Evolutionary conservation across 1,140 invertebrate genomes (phyloP), one percentile per base, ranked within the genome.

Genomic region (Trachymyrmex septentrionalis): DNA sequence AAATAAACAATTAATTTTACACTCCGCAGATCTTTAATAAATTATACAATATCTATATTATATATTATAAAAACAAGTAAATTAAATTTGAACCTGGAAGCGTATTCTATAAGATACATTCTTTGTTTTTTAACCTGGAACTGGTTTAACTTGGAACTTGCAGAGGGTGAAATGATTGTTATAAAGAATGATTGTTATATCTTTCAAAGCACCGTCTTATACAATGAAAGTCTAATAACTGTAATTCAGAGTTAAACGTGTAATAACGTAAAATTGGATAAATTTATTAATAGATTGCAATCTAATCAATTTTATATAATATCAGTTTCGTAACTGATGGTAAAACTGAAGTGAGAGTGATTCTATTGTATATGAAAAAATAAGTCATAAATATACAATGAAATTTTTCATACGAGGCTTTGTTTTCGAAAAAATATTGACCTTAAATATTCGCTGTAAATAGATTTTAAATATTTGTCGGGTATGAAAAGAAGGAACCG

Each of bases 401-500:
- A 10, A 44, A 44, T 10, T 44, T 44, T 44, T 44, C 10, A 44
- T 10, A 44, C 38, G 38, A 44, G 9, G 38, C 38, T 44, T 10
- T 44, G 38, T 44, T 44, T 44, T 10, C 9, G 10, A 44, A 9
- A 44, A 44, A 44, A 12, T n/a, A n/a, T 44, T 44, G 10, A 12
- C 0, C 2, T 44, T 44, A 44, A 44, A 44, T 44, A 44, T 44
- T 44, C 38, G 10, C 0, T 80, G 38, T 12, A 44, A 44, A 44
- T 44, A 10, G 38, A 44, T 2, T 21, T 12, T 48, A 19, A 82
- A 59, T 72, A 67, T 30, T 24, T 3, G 24, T 86, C 57, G 2
- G 38, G 9, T 44, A 44, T 53, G 38, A 59, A 21, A 86, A 53
- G 44, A 61, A 55, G 73, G 14, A 76, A 80, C 27, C n/a, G 85